A percentile compares a stretch with the other conserved stretches of the same genome.
These are phyloP conservation scores for Brenthis daphne DNA, from an alignment of 2,888 invertebrate genomes.

Conservation along the genomic window DNA sequence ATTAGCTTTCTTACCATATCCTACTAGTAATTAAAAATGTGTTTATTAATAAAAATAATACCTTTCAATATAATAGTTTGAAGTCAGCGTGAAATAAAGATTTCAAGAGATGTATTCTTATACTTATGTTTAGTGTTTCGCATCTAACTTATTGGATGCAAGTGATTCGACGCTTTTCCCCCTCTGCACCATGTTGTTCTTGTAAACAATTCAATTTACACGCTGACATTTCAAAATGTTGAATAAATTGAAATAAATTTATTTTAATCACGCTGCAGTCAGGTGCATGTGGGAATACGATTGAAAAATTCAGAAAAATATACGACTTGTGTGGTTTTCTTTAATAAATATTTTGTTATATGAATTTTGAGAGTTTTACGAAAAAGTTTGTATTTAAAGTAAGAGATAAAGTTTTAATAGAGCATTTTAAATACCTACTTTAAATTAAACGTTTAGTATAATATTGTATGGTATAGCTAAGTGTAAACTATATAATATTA, in stretches of 20 bases:
- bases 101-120: slow-evolving; percentile 1
- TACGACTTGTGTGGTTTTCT: background rate
- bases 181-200: slow-evolving; percentile 45
- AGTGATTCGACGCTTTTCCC: slow-evolving; percentile 62
- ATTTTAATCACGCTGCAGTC: background rate
- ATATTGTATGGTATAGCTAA: too few relatives aligned
- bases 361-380: too few relatives aligned
- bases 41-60: too few relatives aligned
- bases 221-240: slow-evolving; percentile 54
- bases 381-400: too few relatives aligned
- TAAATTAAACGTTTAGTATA: too few relatives aligned
- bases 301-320: background rate
- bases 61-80: too few relatives aligned
- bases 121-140: background rate
- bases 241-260: slow-evolving; percentile 37
- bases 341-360: background rate
- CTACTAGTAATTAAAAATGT: too few relatives aligned
- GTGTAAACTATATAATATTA: too few relatives aligned
- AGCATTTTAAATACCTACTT: too few relatives aligned
- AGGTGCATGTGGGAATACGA: background rate
- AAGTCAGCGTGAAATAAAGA: background rate
- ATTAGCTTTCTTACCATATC: too few relatives aligned
- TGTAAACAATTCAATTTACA: slow-evolving; percentile 54
- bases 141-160: slow-evolving; percentile 52
- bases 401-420: too few relatives aligned